A percentile compares a stretch with the other conserved stretches of the same genome.
These are phyloP conservation scores for Drosophila grimshawi DNA, from an alignment of 1,140 invertebrate species.

Conservation along the genomic window DNA sequence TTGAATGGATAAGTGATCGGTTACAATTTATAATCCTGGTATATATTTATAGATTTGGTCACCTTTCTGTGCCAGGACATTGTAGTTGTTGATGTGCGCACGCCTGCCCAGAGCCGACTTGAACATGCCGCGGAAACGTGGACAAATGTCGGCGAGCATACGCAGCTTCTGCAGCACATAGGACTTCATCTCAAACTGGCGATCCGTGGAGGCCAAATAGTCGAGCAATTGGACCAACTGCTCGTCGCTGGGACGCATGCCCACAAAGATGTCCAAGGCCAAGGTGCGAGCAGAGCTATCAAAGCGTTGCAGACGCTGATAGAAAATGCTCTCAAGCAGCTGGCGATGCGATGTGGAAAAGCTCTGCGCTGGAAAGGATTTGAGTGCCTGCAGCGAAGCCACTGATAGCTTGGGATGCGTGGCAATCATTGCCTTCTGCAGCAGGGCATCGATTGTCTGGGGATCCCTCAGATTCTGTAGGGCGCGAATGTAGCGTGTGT, in stretches of 20 bases:
- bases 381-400: conserved; percentile 88
- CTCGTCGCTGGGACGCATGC: conserved; percentile 86
- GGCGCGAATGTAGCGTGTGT: conserved; percentile 87
- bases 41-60: background rate
- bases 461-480: conserved; percentile 88
- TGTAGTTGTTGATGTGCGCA: conserved; percentile 88
- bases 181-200: conserved; percentile 88
- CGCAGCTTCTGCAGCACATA: conserved; percentile 88
- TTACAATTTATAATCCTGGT: too few species aligned
- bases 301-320: conserved; percentile 87
- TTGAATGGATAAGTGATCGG: too few species aligned
- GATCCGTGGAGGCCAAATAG: conserved; percentile 86
- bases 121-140: conserved; percentile 84
- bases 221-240: conserved; percentile 86
- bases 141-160: conserved; percentile 86
- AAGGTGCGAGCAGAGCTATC: conserved; percentile 90
- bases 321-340: conserved; percentile 87
- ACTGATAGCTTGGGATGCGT: conserved; percentile 86
- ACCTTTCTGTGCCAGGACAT: conserved; percentile 88
- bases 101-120: conserved; percentile 82
- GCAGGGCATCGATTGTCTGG: conserved; percentile 86
- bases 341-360: conserved; percentile 82
- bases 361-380: conserved; percentile 85
- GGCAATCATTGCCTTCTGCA: conserved; percentile 85
- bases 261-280: conserved; percentile 90